A percentile compares a stretch with the other conserved stretches of the same genome.
These are phyloP conservation scores for Takifugu ocellatus DNA, from an alignment of 2,797 vertebrate species.

Conservation along the genomic window DNA sequence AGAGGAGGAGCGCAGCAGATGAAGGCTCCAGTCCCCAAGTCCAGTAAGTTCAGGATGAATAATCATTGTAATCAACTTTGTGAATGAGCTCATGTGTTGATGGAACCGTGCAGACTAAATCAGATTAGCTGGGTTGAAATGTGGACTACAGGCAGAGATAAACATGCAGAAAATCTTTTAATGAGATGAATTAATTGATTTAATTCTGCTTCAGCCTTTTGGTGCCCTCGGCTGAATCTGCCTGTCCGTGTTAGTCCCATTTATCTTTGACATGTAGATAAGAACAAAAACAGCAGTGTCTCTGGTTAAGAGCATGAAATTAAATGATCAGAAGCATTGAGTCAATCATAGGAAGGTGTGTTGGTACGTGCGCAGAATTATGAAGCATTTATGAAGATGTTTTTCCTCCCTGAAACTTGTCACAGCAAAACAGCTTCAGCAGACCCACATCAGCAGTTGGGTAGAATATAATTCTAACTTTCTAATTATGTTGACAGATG, in stretches of 20 bases:
- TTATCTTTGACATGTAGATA: neutral
- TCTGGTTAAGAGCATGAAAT: neutral
- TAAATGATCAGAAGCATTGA: neutral
- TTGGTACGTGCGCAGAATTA: constrained; percentile 8
- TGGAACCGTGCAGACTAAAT: too few species aligned
- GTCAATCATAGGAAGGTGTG: neutral
- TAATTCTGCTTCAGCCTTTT: too few species aligned
- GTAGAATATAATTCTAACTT: constrained; percentile 28
- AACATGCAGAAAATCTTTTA: too few species aligned
- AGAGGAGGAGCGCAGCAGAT: too few species aligned
- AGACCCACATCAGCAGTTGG: constrained; percentile 5
- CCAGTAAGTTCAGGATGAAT: too few species aligned
- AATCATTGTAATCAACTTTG: too few species aligned
- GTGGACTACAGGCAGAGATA: too few species aligned
- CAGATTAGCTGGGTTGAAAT: too few species aligned
- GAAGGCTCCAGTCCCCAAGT: too few species aligned
- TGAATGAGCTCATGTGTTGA: too few species aligned
- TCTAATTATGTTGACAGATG: constrained; percentile 57
- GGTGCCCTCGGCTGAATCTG: neutral
- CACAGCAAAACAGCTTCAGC: constrained; percentile 19
- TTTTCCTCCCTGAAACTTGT: constrained; percentile 22
- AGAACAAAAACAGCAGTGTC: neutral
- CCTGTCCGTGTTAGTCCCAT: neutral
- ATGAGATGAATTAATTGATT: too few species aligned
- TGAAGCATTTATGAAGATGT: constrained; percentile 32